A percentile compares a stretch with the other conserved stretches of the same genome.
Conservation (phyloP, 2,888 invertebrate species). For the Ectemnius cavifrons region DNA sequence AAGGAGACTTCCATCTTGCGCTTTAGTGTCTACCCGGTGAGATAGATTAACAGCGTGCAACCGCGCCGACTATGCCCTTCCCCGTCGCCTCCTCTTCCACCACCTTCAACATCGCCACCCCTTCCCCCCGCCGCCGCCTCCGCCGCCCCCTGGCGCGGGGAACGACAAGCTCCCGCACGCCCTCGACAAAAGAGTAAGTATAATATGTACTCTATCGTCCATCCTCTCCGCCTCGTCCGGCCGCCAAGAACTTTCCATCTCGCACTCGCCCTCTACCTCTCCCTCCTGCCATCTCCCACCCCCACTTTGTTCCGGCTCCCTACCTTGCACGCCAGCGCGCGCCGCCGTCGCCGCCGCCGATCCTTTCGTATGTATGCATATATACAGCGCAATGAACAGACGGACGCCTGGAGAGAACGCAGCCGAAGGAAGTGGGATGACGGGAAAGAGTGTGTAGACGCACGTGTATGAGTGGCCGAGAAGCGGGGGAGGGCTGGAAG, state of each 20-base stretch:
- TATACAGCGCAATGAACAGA: constrained; percentile 8
- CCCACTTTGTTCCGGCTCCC: constrained; percentile 54
- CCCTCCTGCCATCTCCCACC: constrained; percentile 10
- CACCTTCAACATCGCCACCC: background rate
- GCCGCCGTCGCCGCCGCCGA: too few species aligned
- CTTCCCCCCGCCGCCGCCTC: background rate
- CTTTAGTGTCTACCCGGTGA: constrained; percentile 67
- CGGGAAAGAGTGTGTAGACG: too few species aligned
- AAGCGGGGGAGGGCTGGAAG: constrained; percentile 1
- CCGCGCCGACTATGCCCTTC: constrained; percentile 57
- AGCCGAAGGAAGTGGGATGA: background rate
- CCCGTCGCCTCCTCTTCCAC: constrained; percentile 53
- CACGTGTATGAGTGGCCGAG: background rate
- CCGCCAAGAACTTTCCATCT: constrained; percentile 47
- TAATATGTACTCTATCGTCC: constrained; percentile 57
- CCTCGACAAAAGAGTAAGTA: constrained; percentile 47
- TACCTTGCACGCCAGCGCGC: constrained; percentile 31
- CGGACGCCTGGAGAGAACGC: constrained; percentile 14
- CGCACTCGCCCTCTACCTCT: constrained; percentile 28
- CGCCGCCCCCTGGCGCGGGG: too few species aligned
- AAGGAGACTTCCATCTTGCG: constrained; percentile 71
- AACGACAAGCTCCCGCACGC: constrained; percentile 11
- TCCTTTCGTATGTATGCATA: too few species aligned
- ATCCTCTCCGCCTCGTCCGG: constrained; percentile 47
- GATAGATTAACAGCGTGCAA: constrained; percentile 68